Conservation (phyloP, 2,888 invertebrate species). For the Peribatodes rhomboidaria region DNA sequence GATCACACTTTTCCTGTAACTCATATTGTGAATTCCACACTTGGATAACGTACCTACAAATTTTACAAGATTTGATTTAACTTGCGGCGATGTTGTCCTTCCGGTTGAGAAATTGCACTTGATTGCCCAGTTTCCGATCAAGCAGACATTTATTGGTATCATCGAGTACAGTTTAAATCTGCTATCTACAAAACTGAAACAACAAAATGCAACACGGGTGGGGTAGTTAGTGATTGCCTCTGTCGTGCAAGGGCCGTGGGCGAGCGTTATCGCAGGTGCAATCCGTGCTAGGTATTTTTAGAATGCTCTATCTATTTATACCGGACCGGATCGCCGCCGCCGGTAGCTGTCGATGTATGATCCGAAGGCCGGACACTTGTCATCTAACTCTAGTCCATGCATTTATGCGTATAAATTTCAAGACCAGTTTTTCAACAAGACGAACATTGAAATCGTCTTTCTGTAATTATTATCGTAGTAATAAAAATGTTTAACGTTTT, state of each 20-base stretch:
- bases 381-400: conserved; percentile 43
- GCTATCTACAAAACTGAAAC: conserved; percentile 10
- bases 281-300: conserved; percentile 81
- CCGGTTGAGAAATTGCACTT: background rate
- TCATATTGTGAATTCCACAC: no score
- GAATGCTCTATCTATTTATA: conserved; percentile 76
- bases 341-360: conserved; percentile 69
- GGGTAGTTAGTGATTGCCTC: conserved; percentile 33
- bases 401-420: conserved; percentile 23
- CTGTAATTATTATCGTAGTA: conserved; percentile 3
- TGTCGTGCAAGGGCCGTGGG: conserved; percentile 35
- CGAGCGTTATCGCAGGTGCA: conserved; percentile 68
- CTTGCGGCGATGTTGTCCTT: no score
- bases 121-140: background rate
- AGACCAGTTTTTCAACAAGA: conserved; percentile 16
- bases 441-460: conserved; percentile 6
- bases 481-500: background rate
- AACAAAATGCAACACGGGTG: conserved; percentile 20
- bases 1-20: no score
- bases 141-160: background rate
- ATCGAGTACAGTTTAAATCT: no score
- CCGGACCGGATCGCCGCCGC: conserved; percentile 71
- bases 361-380: conserved; percentile 53
- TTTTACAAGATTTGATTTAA: no score
- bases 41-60: no score